These are phyloP conservation scores for Lycaena phlaeas DNA, from an alignment of 2,888 invertebrate genomes.

Conservation along the genomic window DNA sequence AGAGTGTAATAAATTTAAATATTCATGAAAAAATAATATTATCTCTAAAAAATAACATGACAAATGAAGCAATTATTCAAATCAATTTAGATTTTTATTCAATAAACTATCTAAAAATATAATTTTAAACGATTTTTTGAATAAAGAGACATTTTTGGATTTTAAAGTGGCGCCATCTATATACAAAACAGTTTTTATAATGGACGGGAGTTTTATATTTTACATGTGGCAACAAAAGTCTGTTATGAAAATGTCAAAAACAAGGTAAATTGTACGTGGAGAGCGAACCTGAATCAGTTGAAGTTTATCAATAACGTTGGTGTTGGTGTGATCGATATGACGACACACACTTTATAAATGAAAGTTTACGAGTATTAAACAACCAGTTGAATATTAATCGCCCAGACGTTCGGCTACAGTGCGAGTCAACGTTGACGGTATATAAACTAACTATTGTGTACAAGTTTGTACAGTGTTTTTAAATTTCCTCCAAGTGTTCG, in stretches of 20 bases:
- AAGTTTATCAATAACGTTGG: slow-evolving; percentile 20
- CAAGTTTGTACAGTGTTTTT: slow-evolving; percentile 34
- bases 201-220: background rate
- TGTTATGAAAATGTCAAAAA: slow-evolving; percentile 35
- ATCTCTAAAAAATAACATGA: too few relatives aligned
- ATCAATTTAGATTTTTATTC: too few relatives aligned
- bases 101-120: too few relatives aligned
- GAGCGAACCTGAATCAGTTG: slow-evolving; percentile 15
- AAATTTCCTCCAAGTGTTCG: slow-evolving; percentile 27
- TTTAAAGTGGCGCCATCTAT: too few relatives aligned
- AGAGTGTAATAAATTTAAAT: too few relatives aligned
- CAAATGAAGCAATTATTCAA: too few relatives aligned
- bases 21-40: too few relatives aligned
- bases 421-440: slow-evolving; percentile 58
- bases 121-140: too few relatives aligned
- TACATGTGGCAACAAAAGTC: slow-evolving; percentile 25
- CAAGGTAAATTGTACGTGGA: slow-evolving; percentile 37
- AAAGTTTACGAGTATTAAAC: slow-evolving; percentile 42
- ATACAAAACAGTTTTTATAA: too few relatives aligned
- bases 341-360: slow-evolving; percentile 69
- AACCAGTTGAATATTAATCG: slow-evolving; percentile 49
- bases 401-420: slow-evolving; percentile 67
- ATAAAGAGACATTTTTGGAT: too few relatives aligned
- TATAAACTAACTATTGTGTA: slow-evolving; percentile 28
- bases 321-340: slow-evolving; percentile 58